Evolutionary conservation across 2,888 invertebrate genomes (phyloP).

Genomic region (Hybos culiciformis): DNA sequence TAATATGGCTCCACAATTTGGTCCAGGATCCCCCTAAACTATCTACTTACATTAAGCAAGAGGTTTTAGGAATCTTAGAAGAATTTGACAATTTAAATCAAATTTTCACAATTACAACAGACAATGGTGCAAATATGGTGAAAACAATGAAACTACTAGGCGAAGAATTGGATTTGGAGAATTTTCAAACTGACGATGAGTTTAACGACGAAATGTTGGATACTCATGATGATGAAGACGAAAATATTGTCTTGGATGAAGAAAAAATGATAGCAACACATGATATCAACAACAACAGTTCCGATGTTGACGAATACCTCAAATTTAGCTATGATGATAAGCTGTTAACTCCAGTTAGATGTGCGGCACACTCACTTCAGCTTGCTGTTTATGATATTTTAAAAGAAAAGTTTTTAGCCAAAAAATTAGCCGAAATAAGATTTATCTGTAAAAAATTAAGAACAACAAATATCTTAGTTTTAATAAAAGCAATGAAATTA

Average conservation of each 20-base stretch:
- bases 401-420: neutral
- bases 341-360: neutral
- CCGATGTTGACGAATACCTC: neutral
- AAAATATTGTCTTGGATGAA: neutral
- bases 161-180: neutral
- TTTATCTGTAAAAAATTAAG: conserved; percentile 1
- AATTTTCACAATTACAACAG: conserved; percentile 2
- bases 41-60: conserved; percentile 5
- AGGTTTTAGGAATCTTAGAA: neutral
- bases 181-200: neutral
- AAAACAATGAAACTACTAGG: neutral
- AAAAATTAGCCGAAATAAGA: conserved; percentile 1
- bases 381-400: conserved; percentile 1
- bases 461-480: conserved; percentile 1
- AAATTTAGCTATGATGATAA: neutral
- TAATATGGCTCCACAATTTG: no score
- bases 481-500: neutral
- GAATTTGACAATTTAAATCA: neutral
- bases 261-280: neutral
- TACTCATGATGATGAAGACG: neutral
- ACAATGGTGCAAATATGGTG: conserved; percentile 2
- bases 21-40: no score
- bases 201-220: neutral
- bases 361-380: conserved; percentile 4
- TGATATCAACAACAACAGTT: neutral